phyloP scores from a whole-genome alignment of 2,888 invertebrate species.

The Rhingia rostrata region DNA sequence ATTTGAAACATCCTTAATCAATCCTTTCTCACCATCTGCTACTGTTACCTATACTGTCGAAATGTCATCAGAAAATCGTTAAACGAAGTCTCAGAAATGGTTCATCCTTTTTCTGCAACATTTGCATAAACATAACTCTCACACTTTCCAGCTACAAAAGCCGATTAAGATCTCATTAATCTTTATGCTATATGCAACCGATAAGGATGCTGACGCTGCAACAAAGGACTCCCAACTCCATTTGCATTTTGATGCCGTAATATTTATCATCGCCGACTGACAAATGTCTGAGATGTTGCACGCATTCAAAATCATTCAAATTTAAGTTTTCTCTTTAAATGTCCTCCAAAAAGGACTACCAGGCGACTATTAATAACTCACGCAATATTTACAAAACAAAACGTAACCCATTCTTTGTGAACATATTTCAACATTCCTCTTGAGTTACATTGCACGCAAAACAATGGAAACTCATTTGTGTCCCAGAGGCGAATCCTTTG shows the following conservation, averaged over 20 bases:
- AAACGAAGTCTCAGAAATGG: too few species aligned
- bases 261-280: slow-evolving; percentile 77
- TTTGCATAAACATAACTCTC: slow-evolving; percentile 15
- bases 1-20: too few species aligned
- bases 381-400: slow-evolving; percentile 83
- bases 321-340: slow-evolving; percentile 52
- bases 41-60: too few species aligned
- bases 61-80: too few species aligned
- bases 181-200: slow-evolving; percentile 43
- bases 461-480: slow-evolving; percentile 35
- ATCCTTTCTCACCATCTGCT: too few species aligned
- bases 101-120: not conserved
- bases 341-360: slow-evolving; percentile 54
- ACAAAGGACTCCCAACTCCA: slow-evolving; percentile 51
- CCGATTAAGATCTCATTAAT: slow-evolving; percentile 70
- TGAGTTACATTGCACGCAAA: slow-evolving; percentile 10
- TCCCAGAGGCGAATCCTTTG: slow-evolving; percentile 73
- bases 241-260: slow-evolving; percentile 64
- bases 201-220: slow-evolving; percentile 61
- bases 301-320: slow-evolving; percentile 63
- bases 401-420: slow-evolving; percentile 77
- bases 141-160: slow-evolving; percentile 42
- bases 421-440: slow-evolving; percentile 46
- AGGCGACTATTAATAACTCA: slow-evolving; percentile 80
- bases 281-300: slow-evolving; percentile 76